phyloP scores from a whole-genome alignment of 2,113 vertebrate genomes.

The Eublepharis macularius region DNA sequence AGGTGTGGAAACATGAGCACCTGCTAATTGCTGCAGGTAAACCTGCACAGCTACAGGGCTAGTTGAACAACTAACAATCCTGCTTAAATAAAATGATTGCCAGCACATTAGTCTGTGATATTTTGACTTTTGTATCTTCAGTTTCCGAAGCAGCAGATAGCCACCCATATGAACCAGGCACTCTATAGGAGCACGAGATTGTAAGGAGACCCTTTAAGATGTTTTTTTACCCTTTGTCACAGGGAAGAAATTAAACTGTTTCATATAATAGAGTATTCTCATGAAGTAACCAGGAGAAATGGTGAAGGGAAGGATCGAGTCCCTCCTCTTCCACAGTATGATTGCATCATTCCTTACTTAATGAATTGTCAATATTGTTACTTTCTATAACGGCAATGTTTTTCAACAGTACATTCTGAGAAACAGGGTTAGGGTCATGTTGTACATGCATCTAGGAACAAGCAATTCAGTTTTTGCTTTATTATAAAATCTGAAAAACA shows the following conservation, averaged over 20 bases:
- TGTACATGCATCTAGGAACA: neutral
- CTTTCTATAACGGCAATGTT: neutral
- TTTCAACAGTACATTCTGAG: neutral
- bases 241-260: neutral
- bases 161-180: neutral
- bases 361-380: neutral
- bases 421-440: neutral
- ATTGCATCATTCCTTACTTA: too few species aligned
- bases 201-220: neutral
- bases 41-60: neutral
- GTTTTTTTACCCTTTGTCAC: neutral
- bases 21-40: neutral
- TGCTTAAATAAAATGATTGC: neutral
- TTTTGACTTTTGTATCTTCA: too few species aligned
- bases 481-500: neutral
- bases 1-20: neutral
- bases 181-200: too few species aligned
- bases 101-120: too few species aligned
- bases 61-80: neutral
- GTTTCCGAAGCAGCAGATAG: neutral
- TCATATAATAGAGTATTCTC: neutral
- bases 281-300: too few species aligned
- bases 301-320: neutral
- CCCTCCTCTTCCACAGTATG: neutral
- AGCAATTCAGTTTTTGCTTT: neutral